Evolutionary conservation across 2,888 invertebrate species (phyloP).

Genomic region (Nomada fucata): DNA sequence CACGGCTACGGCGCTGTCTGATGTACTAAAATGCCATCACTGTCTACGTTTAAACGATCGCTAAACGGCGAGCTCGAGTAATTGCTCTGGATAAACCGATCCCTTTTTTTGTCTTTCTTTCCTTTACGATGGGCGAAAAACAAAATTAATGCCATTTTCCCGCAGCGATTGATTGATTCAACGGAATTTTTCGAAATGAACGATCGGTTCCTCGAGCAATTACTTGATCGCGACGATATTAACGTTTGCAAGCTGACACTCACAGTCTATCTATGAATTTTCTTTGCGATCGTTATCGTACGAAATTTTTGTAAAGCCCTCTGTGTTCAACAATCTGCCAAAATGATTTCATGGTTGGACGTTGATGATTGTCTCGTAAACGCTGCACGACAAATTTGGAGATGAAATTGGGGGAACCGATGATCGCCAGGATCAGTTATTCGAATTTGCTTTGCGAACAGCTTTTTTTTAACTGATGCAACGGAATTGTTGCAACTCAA

Average conservation of each 20-base stretch:
- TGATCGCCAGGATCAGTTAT: slow-evolving; percentile 6
- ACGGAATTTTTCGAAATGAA: background rate
- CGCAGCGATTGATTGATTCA: background rate
- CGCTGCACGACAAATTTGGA: background rate
- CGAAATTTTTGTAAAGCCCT: slow-evolving; percentile 8
- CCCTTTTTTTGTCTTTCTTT: background rate
- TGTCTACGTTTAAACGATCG: slow-evolving; percentile 77
- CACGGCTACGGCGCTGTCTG: slow-evolving; percentile 78
- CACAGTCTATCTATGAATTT: slow-evolving; percentile 15
- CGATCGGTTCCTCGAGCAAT: slow-evolving; percentile 25
- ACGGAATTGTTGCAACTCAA: background rate
- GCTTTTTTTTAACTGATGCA: background rate
- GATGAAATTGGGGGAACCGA: slow-evolving; percentile 1
- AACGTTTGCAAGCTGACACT: slow-evolving; percentile 23
- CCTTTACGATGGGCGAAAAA: background rate
- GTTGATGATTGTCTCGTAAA: background rate
- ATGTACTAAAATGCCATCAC: slow-evolving; percentile 82
- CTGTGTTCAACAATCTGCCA: slow-evolving; percentile 30
- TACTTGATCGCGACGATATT: slow-evolving; percentile 16
- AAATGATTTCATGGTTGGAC: background rate
- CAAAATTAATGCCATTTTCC: background rate
- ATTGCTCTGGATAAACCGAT: slow-evolving; percentile 19
- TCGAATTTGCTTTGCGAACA: slow-evolving; percentile 3
- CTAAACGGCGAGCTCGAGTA: slow-evolving; percentile 30
- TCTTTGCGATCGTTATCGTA: slow-evolving; percentile 18